Conservation (phyloP, 2,113 vertebrate species). For the Heterochromis multidens region DNA sequence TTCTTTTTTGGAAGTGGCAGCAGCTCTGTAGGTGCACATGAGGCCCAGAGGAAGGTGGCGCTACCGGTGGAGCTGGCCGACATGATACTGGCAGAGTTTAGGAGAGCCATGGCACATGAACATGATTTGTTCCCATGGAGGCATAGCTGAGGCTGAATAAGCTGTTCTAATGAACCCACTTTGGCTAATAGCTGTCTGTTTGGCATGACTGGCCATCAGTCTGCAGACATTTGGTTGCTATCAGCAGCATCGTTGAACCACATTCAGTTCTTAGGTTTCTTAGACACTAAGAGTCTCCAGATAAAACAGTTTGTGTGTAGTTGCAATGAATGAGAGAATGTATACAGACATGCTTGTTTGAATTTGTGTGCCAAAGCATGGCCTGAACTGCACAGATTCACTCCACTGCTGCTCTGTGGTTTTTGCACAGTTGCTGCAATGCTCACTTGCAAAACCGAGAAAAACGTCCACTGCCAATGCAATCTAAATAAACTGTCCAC, state of each 20-base stretch:
- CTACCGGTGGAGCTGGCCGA: constrained; percentile 2
- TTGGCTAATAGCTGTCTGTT: constrained; percentile 28
- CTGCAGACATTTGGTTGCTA: constrained; percentile 17
- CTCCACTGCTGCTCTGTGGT: constrained; percentile 34
- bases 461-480: constrained; percentile 10
- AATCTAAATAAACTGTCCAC: constrained; percentile 60
- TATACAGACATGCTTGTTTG: constrained; percentile 23
- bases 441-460: constrained; percentile 43
- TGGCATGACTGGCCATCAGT: constrained; percentile 31
- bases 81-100: constrained; percentile 35
- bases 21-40: neutral
- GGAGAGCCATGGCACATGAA: constrained; percentile 29
- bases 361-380: constrained; percentile 7
- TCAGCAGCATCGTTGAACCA: neutral
- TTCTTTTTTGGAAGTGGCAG: neutral
- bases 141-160: constrained; percentile 44
- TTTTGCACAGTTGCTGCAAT: constrained; percentile 21
- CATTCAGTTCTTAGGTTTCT: neutral
- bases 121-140: constrained; percentile 36
- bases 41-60: neutral
- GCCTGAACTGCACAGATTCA: constrained; percentile 52
- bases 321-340: neutral
- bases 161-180: constrained; percentile 36
- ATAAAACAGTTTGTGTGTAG: neutral
- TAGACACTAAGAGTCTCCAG: neutral